These are phyloP conservation scores for Ceraclea dissimilis DNA, from an alignment of 2,888 invertebrate species.

Conservation along the genomic window DNA sequence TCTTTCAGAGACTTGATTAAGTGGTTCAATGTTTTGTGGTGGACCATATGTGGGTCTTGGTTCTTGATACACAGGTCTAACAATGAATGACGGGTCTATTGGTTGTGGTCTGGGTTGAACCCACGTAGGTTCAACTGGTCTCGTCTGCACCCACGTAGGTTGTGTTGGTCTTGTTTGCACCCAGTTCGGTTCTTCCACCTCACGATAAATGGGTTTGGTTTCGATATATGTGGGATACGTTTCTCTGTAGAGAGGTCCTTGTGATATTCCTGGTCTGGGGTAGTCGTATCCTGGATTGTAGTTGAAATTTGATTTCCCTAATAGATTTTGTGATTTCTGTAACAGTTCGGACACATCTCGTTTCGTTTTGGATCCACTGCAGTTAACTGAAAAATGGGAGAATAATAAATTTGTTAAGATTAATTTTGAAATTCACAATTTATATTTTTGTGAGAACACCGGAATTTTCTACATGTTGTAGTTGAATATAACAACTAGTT, in stretches of 20 bases:
- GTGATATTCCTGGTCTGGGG: conserved; percentile 12
- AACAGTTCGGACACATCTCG: conserved; percentile 20
- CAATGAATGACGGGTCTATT: background rate
- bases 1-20: conserved; percentile 3
- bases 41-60: background rate
- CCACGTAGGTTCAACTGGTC: conserved; percentile 5
- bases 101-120: conserved; percentile 6
- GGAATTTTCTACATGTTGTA: too few species aligned
- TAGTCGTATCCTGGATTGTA: conserved; percentile 14
- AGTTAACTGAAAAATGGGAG: conserved; percentile 9
- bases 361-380: background rate
- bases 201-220: conserved; percentile 1
- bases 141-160: conserved; percentile 1
- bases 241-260: conserved; percentile 14
- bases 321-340: background rate
- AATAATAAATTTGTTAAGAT: too few species aligned
- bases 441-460: too few species aligned
- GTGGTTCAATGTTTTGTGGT: background rate
- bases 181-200: background rate
- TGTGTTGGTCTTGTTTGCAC: conserved; percentile 12
- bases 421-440: too few species aligned
- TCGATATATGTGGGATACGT: conserved; percentile 9
- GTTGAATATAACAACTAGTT: too few species aligned
- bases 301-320: background rate
- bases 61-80: conserved; percentile 3